phyloP scores from a whole-genome alignment of 2,888 invertebrate genomes.

The Rhingia campestris region DNA sequence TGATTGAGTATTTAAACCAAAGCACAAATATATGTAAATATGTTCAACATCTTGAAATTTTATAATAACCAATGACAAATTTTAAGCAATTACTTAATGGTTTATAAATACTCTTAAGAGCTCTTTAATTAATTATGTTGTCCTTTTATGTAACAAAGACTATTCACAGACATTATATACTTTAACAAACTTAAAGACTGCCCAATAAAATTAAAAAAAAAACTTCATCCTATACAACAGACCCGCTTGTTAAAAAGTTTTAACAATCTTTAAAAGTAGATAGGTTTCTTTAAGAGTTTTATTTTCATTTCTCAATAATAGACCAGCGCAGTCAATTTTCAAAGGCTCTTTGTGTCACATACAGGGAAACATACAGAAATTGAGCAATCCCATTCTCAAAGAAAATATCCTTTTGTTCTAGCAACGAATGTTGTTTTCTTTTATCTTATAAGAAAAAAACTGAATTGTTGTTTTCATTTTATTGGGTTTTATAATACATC shows the following conservation, averaged over 20 bases:
- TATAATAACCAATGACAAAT: too few relatives aligned
- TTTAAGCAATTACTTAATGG: too few relatives aligned
- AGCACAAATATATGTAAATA: too few relatives aligned
- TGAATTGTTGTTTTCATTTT: constrained; percentile 2
- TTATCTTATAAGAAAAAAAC: not conserved
- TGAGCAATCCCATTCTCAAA: not conserved
- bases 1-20: too few relatives aligned
- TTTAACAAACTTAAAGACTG: too few relatives aligned
- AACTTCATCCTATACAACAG: not conserved
- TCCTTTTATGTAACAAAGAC: too few relatives aligned
- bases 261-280: not conserved
- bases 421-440: not conserved
- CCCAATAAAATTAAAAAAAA: not conserved
- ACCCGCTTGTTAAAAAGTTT: not conserved
- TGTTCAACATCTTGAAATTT: too few relatives aligned
- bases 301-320: not conserved
- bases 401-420: constrained; percentile 4
- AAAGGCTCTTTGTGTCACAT: not conserved
- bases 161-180: too few relatives aligned
- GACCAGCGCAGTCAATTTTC: not conserved
- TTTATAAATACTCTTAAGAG: too few relatives aligned
- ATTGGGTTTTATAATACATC: not conserved
- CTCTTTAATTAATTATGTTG: too few relatives aligned
- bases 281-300: not conserved
- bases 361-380: not conserved